Evolutionary conservation across 2,888 invertebrate genomes (phyloP).

Genomic region (Lithophane socia): DNA sequence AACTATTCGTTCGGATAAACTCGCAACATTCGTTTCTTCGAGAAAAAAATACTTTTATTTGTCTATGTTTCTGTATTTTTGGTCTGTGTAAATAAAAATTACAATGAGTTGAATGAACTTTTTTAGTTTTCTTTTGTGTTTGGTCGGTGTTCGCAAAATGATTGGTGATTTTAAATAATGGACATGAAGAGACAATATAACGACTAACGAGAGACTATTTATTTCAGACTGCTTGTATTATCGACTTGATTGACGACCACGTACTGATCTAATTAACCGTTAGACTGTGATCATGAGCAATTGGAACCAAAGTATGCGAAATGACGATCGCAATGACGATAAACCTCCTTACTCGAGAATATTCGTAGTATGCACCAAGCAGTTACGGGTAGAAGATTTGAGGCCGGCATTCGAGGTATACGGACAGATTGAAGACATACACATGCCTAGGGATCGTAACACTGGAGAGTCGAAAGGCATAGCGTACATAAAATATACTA

Average conservation of each 20-base stretch:
- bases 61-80: constrained; percentile 21
- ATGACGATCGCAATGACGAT: constrained; percentile 86
- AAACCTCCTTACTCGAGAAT: constrained; percentile 96
- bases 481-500: constrained; percentile 96
- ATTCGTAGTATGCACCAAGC: constrained; percentile 96
- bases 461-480: constrained; percentile 97
- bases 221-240: constrained; percentile 59
- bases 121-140: constrained; percentile 59
- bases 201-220: constrained; percentile 60
- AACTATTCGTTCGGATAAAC: constrained; percentile 8
- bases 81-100: constrained; percentile 29
- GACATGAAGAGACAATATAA: constrained; percentile 58
- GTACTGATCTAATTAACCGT: constrained; percentile 63
- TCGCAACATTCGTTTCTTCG: background rate
- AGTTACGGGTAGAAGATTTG: constrained; percentile 93
- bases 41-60: background rate
- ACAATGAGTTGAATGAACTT: constrained; percentile 63
- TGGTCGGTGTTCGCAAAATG: constrained; percentile 38
- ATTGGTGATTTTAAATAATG: constrained; percentile 44
- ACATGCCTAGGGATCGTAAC: constrained; percentile 96
- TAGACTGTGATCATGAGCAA: constrained; percentile 66
- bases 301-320: constrained; percentile 64
- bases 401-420: constrained; percentile 94
- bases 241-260: constrained; percentile 65
- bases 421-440: constrained; percentile 96